Evolutionary conservation across 2,113 vertebrate genomes (phyloP).

Genomic region (Pampusana beccarii): DNA sequence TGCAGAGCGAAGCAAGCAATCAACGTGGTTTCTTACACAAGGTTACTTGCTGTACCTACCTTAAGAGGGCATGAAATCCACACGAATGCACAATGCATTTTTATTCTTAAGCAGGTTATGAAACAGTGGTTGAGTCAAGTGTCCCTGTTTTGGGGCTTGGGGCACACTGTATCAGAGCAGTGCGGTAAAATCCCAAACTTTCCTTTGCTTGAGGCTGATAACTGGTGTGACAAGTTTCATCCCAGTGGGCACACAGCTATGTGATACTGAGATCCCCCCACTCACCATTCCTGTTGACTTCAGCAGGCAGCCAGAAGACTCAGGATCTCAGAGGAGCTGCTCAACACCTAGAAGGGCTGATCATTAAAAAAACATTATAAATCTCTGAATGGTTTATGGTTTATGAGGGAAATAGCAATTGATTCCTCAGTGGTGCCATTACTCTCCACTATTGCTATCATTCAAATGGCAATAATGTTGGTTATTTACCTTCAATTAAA

Average conservation of each 20-base stretch:
- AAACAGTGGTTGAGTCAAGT: neutral
- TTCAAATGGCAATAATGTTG: constrained; percentile 70
- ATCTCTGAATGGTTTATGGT: constrained; percentile 68
- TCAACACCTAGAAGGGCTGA: constrained; percentile 56
- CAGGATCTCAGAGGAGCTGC: constrained; percentile 43
- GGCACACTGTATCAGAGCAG: neutral
- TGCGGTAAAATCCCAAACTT: neutral
- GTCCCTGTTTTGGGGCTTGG: neutral
- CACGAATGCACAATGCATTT: constrained; percentile 45
- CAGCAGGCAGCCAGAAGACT: constrained; percentile 41
- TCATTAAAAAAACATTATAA: constrained; percentile 72
- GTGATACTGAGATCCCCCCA: neutral
- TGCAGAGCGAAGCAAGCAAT: neutral
- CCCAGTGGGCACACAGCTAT: neutral
- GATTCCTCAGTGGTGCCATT: constrained; percentile 67
- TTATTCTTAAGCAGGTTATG: constrained; percentile 12
- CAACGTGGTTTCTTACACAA: neutral
- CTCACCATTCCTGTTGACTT: neutral
- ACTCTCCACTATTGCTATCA: constrained; percentile 66
- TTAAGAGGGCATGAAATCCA: constrained; percentile 73
- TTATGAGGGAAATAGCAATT: constrained; percentile 67
- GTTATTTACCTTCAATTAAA: constrained; percentile 74
- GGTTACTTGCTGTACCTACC: constrained; percentile 62
- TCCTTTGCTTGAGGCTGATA: neutral
- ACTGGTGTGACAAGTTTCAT: neutral